Conservation (phyloP, 2,888 invertebrate species). For the Drosophila prostipennis region DNA sequence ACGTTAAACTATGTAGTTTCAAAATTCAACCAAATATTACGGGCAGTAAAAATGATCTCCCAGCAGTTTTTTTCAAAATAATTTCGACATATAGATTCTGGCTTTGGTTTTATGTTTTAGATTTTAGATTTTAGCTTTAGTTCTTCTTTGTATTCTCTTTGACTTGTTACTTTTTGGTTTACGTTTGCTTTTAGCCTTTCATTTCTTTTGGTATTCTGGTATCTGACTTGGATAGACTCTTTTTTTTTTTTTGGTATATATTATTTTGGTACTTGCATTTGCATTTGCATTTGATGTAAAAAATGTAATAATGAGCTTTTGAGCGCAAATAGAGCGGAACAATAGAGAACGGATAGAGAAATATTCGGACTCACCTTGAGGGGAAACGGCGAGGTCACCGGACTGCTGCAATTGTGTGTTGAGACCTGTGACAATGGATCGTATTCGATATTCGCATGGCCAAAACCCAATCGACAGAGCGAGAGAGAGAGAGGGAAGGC, state of each 20-base stretch:
- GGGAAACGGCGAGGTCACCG: conserved; percentile 92
- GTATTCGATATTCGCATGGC: too few relatives aligned
- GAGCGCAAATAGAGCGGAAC: conserved; percentile 81
- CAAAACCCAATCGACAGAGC: too few relatives aligned
- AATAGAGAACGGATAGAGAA: conserved; percentile 83
- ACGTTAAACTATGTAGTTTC: neutral
- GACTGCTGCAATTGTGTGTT: conserved; percentile 84
- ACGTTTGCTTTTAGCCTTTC: conserved; percentile 20
- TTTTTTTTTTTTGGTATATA: conserved; percentile 24
- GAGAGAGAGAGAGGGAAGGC: neutral
- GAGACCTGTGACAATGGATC: conserved; percentile 74
- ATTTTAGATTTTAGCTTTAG: neutral
- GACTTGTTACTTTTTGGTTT: conserved; percentile 25
- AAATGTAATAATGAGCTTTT: conserved; percentile 78
- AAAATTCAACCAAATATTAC: conserved; percentile 14
- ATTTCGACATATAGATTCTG: conserved; percentile 18
- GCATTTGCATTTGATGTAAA: conserved; percentile 74
- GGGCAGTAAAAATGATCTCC: conserved; percentile 21
- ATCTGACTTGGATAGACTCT: conserved; percentile 35
- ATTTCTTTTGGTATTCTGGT: conserved; percentile 30
- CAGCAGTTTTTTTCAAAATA: conserved; percentile 21
- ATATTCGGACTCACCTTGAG: conserved; percentile 90
- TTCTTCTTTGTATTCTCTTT: conserved; percentile 10
- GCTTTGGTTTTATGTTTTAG: neutral
- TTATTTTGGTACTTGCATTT: conserved; percentile 49